Conservation (phyloP, 2,113 vertebrate genomes). For the Thamnaconus septentrionalis region DNA sequence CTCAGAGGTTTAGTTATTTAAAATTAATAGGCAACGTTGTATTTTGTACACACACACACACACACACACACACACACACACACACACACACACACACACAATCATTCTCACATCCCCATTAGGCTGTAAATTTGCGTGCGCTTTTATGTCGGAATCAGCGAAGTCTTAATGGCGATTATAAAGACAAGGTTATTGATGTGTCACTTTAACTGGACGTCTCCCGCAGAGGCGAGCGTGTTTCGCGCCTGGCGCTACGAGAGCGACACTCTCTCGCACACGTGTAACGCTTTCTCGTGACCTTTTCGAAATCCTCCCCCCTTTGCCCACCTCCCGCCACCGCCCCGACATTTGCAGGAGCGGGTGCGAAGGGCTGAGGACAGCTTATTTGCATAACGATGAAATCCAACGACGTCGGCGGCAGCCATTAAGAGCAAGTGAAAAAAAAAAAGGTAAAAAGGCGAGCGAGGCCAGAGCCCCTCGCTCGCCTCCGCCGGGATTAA, state of each 20-base stretch:
- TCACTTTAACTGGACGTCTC: conserved; percentile 45
- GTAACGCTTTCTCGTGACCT: conserved; percentile 57
- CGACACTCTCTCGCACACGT: conserved; percentile 22
- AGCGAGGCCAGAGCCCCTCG: conserved; percentile 23
- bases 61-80: neutral
- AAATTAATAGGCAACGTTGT: neutral
- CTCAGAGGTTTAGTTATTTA: conserved; percentile 20
- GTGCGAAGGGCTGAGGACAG: conserved; percentile 51
- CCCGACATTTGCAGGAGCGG: conserved; percentile 64
- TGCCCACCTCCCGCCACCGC: too few species aligned
- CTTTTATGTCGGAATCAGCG: conserved; percentile 57
- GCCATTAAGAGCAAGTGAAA: conserved; percentile 43
- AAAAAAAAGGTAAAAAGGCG: conserved; percentile 29
- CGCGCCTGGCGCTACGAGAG: conserved; percentile 6
- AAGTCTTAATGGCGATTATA: conserved; percentile 43
- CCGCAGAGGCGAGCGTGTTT: neutral
- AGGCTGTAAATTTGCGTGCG: conserved; percentile 40
- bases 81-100: neutral
- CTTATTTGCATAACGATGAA: conserved; percentile 68
- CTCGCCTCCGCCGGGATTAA: conserved; percentile 43
- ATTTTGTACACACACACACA: too few species aligned
- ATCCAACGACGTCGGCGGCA: conserved; percentile 40
- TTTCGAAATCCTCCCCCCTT: conserved; percentile 58
- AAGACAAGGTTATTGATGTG: conserved; percentile 37
- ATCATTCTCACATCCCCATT: neutral